Conservation (phyloP, 2,888 invertebrate species). For the Metopia argyrocephala region DNA sequence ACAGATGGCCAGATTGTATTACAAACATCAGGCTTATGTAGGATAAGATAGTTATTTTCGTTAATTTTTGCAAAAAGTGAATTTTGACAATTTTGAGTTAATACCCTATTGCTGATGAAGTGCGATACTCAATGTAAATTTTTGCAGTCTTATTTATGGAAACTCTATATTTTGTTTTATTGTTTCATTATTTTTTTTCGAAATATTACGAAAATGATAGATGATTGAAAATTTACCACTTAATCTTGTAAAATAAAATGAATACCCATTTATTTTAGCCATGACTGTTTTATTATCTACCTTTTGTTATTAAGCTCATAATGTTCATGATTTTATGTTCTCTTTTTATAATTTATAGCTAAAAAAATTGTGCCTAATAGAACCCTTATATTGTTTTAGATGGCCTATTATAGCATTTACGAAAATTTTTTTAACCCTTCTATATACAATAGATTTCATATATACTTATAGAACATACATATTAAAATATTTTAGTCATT, state of each 20-base stretch:
- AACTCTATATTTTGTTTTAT: too few species aligned
- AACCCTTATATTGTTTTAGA: conserved; percentile 5
- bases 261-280: neutral
- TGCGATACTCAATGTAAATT: too few species aligned
- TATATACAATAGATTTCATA: neutral
- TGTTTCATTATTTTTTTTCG: neutral
- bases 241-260: neutral
- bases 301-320: neutral
- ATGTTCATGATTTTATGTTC: neutral
- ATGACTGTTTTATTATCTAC: neutral
- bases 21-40: too few species aligned
- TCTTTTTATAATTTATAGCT: conserved; percentile 18
- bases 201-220: neutral
- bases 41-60: too few species aligned
- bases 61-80: neutral
- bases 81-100: too few species aligned
- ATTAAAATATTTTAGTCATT: neutral
- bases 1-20: too few species aligned
- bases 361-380: conserved; percentile 4
- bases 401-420: neutral
- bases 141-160: neutral
- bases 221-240: neutral
- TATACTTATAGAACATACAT: too few species aligned
- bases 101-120: too few species aligned
- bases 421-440: neutral